These are phyloP conservation scores for Megaceryle torquata DNA, from an alignment of 2,113 vertebrate genomes.

Conservation along the genomic window DNA sequence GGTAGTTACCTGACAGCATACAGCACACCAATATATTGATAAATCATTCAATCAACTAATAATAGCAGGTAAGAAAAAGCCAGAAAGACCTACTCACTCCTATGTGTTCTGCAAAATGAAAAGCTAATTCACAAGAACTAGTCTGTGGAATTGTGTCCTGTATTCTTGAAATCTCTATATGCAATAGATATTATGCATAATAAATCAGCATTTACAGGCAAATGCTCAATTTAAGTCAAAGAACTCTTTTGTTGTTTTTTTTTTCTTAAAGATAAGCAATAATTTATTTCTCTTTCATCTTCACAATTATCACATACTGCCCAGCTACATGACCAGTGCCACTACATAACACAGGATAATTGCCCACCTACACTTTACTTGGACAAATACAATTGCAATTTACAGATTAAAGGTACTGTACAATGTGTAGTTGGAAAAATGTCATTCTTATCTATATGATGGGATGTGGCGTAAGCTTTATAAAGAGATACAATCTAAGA, in stretches of 20 bases:
- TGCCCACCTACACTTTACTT: conserved; percentile 85
- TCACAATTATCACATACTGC: conserved; percentile 91
- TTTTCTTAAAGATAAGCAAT: conserved; percentile 81
- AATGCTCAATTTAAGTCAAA: conserved; percentile 67
- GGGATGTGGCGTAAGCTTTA: conserved; percentile 59
- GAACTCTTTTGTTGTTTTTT: conserved; percentile 32
- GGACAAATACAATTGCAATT: conserved; percentile 84
- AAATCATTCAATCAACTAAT: background rate
- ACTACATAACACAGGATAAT: conserved; percentile 85
- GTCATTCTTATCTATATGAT: conserved; percentile 59
- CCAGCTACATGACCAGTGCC: conserved; percentile 87
- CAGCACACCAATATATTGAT: background rate
- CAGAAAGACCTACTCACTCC: background rate
- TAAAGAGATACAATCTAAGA: conserved; percentile 56
- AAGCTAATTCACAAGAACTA: background rate
- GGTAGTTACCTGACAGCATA: background rate
- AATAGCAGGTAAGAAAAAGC: background rate
- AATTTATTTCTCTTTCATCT: conserved; percentile 89
- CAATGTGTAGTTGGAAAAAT: conserved; percentile 76
- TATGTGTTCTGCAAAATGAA: background rate
- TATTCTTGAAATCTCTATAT: conserved; percentile 8
- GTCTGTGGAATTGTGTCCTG: background rate
- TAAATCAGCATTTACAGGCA: conserved; percentile 30
- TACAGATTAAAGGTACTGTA: conserved; percentile 86
- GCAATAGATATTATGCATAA: background rate